Evolutionary conservation across 2,888 invertebrate genomes (phyloP).

Genomic region (Hypercompe scribonia): DNA sequence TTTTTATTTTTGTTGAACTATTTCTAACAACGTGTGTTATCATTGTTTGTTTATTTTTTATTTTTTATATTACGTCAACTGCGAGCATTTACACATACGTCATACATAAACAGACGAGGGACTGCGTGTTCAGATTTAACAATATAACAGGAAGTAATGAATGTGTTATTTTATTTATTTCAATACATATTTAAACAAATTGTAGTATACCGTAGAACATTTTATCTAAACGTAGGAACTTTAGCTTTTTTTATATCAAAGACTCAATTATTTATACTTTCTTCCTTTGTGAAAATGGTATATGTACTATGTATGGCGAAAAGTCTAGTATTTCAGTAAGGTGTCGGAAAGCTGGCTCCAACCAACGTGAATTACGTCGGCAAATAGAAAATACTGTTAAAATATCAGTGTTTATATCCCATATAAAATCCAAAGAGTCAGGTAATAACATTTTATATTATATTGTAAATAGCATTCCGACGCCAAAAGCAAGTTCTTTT

Average conservation of each 20-base stretch:
- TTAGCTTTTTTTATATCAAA: background rate
- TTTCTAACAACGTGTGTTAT: background rate
- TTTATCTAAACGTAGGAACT: background rate
- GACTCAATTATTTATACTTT: background rate
- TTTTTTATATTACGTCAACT: background rate
- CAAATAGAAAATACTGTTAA: slow-evolving; percentile 46
- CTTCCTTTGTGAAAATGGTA: background rate
- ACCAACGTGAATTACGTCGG: slow-evolving; percentile 31
- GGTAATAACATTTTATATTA: slow-evolving; percentile 46
- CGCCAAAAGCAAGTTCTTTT: slow-evolving; percentile 23
- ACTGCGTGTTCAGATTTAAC: background rate
- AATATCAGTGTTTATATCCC: slow-evolving; percentile 48
- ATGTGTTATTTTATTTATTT: background rate
- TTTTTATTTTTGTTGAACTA: background rate
- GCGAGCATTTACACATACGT: background rate
- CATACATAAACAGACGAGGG: background rate
- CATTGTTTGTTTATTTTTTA: background rate
- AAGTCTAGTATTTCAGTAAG: slow-evolving; percentile 23
- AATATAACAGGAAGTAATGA: background rate
- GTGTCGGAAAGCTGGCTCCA: slow-evolving; percentile 31
- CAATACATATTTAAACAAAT: background rate
- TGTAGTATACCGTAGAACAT: background rate
- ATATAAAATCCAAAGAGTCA: slow-evolving; percentile 36
- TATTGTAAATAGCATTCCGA: slow-evolving; percentile 47
- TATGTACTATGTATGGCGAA: slow-evolving; percentile 21